Percentiles rank a stretch among this genome's conserved stretches.
Conservation (phyloP, 92 coral and sea anemone genomes). For the Plumapathes pennacea region DNA sequence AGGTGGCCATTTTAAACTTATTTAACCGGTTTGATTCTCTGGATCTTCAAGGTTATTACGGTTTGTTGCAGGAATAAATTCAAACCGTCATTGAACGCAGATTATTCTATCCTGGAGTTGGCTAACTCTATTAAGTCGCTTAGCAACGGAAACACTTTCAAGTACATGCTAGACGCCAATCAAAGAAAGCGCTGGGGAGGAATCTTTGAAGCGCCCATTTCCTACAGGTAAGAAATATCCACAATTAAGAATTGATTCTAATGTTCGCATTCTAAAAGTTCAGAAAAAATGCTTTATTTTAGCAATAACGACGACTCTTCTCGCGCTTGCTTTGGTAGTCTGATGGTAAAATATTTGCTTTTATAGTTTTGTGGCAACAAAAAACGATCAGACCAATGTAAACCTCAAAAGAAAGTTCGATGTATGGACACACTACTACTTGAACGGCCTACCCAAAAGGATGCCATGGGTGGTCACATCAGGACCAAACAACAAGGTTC, state of each 20-base stretch:
- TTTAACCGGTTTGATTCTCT: too few relatives aligned
- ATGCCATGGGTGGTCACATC: slow-evolving; percentile 71
- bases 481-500: slow-evolving; percentile 53
- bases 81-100: slow-evolving; percentile 10
- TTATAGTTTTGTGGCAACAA: slow-evolving; percentile 60
- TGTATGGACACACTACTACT: slow-evolving; percentile 59
- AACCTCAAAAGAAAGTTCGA: slow-evolving; percentile 43
- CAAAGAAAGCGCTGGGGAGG: slow-evolving; percentile 36
- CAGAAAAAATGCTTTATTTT: too few relatives aligned
- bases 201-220: slow-evolving; percentile 24
- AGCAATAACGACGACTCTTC: too few relatives aligned
- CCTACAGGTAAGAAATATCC: slow-evolving; percentile 32
- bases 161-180: slow-evolving; percentile 39
- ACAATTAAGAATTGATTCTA: too few relatives aligned
- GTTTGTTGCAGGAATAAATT: neutral
- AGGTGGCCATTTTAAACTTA: too few relatives aligned
- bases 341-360: too few relatives aligned
- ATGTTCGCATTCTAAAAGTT: too few relatives aligned
- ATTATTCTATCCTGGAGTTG: slow-evolving; percentile 26
- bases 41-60: too few relatives aligned
- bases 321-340: too few relatives aligned
- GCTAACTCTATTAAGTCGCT: slow-evolving; percentile 26
- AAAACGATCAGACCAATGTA: slow-evolving; percentile 54
- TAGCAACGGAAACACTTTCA: slow-evolving; percentile 23
- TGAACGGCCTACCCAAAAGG: slow-evolving; percentile 43